Conservation (phyloP, 2,888 invertebrate species). For the Mythimna impura region DNA sequence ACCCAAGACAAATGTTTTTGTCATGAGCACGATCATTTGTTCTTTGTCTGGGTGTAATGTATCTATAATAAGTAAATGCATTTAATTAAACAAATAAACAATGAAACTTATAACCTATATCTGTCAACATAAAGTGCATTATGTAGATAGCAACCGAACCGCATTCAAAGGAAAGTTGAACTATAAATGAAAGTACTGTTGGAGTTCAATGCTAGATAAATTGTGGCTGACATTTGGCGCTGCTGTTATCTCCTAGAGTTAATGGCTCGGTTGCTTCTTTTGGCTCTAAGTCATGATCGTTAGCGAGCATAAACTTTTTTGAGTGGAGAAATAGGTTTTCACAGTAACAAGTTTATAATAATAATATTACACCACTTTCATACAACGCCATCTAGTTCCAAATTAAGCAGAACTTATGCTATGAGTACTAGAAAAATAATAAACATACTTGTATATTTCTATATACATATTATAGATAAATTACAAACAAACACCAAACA, state of each 20-base stretch:
- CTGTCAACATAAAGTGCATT: slow-evolving; percentile 1
- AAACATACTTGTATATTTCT: too few species aligned
- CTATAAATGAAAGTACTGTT: slow-evolving; percentile 56
- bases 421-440: too few species aligned
- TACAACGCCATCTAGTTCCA: too few species aligned
- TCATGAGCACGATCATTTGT: too few species aligned
- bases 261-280: slow-evolving; percentile 43
- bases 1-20: too few species aligned
- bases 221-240: slow-evolving; percentile 59
- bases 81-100: slow-evolving; percentile 3
- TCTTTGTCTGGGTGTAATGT: too few species aligned
- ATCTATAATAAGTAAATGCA: not conserved
- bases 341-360: too few species aligned
- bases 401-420: too few species aligned
- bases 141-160: slow-evolving; percentile 17
- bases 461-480: too few species aligned
- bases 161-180: slow-evolving; percentile 44
- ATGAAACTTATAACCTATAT: slow-evolving; percentile 3
- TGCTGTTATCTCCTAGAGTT: slow-evolving; percentile 58
- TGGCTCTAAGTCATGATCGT: slow-evolving; percentile 14
- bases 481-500: too few species aligned
- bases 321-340: too few species aligned
- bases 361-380: too few species aligned
- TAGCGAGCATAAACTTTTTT: slow-evolving; percentile 11
- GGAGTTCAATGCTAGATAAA: slow-evolving; percentile 57